Base-by-base conservation (phyloP, 2,113 vertebrate genomes). In the Monopterus albus region DNA sequence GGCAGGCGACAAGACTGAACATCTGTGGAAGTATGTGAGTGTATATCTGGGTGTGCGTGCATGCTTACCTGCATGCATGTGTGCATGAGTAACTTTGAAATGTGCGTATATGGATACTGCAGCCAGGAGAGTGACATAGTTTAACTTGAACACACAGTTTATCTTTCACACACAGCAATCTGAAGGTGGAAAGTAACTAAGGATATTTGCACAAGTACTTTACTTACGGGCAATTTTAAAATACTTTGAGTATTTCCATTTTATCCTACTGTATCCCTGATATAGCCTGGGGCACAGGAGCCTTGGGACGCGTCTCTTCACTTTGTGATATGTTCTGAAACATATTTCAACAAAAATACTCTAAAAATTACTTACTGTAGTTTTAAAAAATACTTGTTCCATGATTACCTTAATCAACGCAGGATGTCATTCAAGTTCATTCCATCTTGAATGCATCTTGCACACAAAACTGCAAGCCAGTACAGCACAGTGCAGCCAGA, bases 11-110 rank as follows among this genome's bases (percentile, higher is more conserved):
- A 52, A 28, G 35, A 36, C 29, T 18, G 42, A 51, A 42, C 39
- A 0, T 59, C 72, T 61, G 59, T 78, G 53, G 1, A 29, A 29
- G 25, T 52, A 52, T 78, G 61, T 51, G 43, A 26, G 42, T 65
- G 49, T 47, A 7, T 11, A 38, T 58, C 33, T 73, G 56, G 25
- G 33, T 63, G 50, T 33, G 40, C 13, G 14, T 49, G 50, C 33
- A 43, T 11, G 17, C 21, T 58, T 18, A 71, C n/a, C 33, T 75
- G 51, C 33, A 21, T 25, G 42, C 49, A 65, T 15, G 35, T 36
- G 11, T 53, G n/a, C 21, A 26, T 60, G 7, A 18, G n/a, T 36
- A 39, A 57, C 18, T 46, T 55, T 21, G 52, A 18, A 35, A 46
- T 57, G 43, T 62, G 45, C 14, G 6, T 17, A 50, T 18, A 13